phyloP scores from a whole-genome alignment of 2,888 invertebrate genomes.

The Pseudoips prasinana region DNA sequence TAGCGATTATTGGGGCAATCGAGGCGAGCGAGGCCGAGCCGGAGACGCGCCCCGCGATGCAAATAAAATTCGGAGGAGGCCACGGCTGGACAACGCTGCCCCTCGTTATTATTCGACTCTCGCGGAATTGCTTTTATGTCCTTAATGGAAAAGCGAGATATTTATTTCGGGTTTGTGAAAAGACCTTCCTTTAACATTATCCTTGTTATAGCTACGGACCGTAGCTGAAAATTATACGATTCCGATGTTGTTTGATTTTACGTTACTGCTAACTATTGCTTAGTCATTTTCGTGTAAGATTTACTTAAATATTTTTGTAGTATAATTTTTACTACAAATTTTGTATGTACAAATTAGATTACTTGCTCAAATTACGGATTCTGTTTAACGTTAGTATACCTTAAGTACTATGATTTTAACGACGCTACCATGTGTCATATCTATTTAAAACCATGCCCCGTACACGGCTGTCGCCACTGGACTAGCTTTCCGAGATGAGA shows the following conservation, averaged over 20 bases:
- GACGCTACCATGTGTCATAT: conserved; percentile 34
- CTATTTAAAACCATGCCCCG: conserved; percentile 46
- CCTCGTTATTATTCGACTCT: conserved; percentile 80
- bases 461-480: conserved; percentile 42
- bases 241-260: conserved; percentile 45
- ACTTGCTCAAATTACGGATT: no score
- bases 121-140: conserved; percentile 78
- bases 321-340: background rate
- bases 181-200: conserved; percentile 62
- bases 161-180: conserved; percentile 71
- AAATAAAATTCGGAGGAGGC: conserved; percentile 74
- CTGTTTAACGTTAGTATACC: no score
- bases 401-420: conserved; percentile 13
- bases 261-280: conserved; percentile 29
- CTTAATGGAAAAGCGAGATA: conserved; percentile 78
- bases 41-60: conserved; percentile 68
- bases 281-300: conserved; percentile 8
- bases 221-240: conserved; percentile 54
- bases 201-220: conserved; percentile 54
- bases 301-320: conserved; percentile 1
- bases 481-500: conserved; percentile 54
- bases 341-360: no score
- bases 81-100: conserved; percentile 72
- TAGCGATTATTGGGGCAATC: conserved; percentile 76
- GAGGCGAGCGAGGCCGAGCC: conserved; percentile 47